Evolutionary conservation across 2,888 invertebrate genomes (phyloP).

Genomic region (Globia sparganii): DNA sequence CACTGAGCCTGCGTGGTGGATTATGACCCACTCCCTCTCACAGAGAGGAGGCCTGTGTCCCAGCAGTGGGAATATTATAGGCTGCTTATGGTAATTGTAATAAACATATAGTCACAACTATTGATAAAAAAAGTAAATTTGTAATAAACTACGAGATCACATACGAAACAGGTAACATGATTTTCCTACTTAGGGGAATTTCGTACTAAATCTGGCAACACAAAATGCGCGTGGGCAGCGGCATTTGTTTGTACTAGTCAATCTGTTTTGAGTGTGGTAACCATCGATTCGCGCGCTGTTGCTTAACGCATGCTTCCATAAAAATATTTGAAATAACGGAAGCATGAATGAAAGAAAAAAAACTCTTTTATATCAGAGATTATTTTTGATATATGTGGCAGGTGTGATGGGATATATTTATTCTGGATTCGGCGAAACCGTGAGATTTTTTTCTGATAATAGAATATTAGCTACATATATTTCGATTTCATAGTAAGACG

Average conservation of each 20-base stretch:
- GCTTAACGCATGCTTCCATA: slow-evolving; percentile 54
- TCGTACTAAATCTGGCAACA: slow-evolving; percentile 34
- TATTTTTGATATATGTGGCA: slow-evolving; percentile 43
- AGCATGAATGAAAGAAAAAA: slow-evolving; percentile 50
- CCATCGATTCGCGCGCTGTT: slow-evolving; percentile 56
- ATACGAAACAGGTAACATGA: neutral
- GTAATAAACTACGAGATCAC: neutral
- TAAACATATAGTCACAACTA: neutral
- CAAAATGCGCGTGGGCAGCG: slow-evolving; percentile 58
- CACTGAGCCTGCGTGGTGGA: no score
- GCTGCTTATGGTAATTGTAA: no score
- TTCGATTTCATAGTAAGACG: neutral
- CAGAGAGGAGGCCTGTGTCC: no score
- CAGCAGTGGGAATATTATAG: no score
- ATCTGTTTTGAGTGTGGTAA: slow-evolving; percentile 67
- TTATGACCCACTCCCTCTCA: no score
- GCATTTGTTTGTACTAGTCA: slow-evolving; percentile 65
- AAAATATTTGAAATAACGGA: slow-evolving; percentile 52
- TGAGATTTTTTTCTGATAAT: slow-evolving; percentile 19
- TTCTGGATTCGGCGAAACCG: slow-evolving; percentile 23
- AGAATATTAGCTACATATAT: slow-evolving; percentile 19
- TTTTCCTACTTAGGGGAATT: neutral
- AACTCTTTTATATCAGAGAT: slow-evolving; percentile 42
- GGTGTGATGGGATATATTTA: slow-evolving; percentile 42
- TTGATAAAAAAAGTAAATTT: neutral